These are phyloP conservation scores for Orbicella faveolata DNA, from an alignment of 64 coral and sea anemone species.

Conservation along the genomic window DNA sequence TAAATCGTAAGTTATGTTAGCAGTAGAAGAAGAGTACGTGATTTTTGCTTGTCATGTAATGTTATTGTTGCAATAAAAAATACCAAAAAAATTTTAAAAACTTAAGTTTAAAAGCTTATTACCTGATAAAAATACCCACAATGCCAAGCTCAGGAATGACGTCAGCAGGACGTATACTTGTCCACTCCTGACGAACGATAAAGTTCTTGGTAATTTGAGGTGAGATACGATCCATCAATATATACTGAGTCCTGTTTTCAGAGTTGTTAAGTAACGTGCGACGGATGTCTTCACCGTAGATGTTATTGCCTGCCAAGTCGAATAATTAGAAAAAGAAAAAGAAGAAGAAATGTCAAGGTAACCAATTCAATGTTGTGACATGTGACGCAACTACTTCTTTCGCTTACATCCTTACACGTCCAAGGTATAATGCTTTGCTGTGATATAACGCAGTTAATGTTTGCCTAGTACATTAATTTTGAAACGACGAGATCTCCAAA, in stretches of 20 bases:
- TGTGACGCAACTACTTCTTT: too few species aligned
- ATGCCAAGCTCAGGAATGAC: constrained; percentile 86
- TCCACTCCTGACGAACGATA: constrained; percentile 67
- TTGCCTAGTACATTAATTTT: too few species aligned
- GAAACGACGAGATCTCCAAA: too few species aligned
- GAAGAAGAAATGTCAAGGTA: background rate
- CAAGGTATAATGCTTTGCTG: too few species aligned
- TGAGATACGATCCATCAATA: constrained; percentile 86
- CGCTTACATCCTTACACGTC: too few species aligned
- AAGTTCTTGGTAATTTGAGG: constrained; percentile 69
- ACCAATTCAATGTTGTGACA: too few species aligned
- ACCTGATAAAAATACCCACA: constrained; percentile 90
- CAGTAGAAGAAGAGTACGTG: too few species aligned
- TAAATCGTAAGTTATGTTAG: too few species aligned
- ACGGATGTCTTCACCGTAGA: constrained; percentile 87
- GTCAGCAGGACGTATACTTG: constrained; percentile 17
- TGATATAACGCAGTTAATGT: too few species aligned
- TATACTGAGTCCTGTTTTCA: constrained; percentile 73
- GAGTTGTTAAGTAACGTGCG: constrained; percentile 58
- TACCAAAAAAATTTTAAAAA: too few species aligned
- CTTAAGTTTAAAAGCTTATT: background rate
- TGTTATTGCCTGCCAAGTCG: constrained; percentile 66
- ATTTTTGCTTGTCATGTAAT: too few species aligned
- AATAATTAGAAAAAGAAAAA: background rate
- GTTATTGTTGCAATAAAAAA: too few species aligned